Evolutionary conservation across 2,888 invertebrate genomes (phyloP), one percentile per base, ranked within the genome.

Genomic region (Hecatera dysodea): DNA sequence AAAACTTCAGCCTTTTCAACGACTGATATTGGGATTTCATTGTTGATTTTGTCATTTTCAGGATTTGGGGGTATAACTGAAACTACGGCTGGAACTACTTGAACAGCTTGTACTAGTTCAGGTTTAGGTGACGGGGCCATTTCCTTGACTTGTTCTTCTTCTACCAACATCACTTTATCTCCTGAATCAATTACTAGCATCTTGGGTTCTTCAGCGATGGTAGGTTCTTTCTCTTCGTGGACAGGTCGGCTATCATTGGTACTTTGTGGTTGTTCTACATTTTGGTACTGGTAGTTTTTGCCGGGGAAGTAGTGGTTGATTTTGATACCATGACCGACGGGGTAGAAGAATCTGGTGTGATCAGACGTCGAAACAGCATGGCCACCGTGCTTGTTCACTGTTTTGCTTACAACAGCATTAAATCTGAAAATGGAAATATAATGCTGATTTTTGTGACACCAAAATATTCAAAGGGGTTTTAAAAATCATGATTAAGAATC

Each of bases 371-470:
- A 96, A 69, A 87, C 90, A 1, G 95, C 95, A 66, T 94, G 86
- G 57, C 92, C 90, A 24, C 94, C 94, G 66, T 96, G 95, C 71
- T 93, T 95, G 69, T 93, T 91, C 0, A 93, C 80, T 19, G 90
- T 91, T 82, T 96, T 96, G 83, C 96, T 96, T 9, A 97, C 96
- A 24, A 97, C 90, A 8, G 97, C 97, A 83, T 96, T 97, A 81
- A 97, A 97, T 57, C 97, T 97, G 88, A 22, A 84, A 84, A 11
- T 44, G 8, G 3, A 39, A 62, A 42, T n/a, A 17, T n/a, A 24
- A 39, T 0, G n/a, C 7, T 5, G 12, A 6, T 39, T n/a, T 15
- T 59, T 12, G 3, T 39, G 3, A 12, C 2, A 4, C n/a, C 9
- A 22, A 48, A 48, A 24, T 24, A 50, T 5, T 12, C 15, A 50